Evolutionary conservation across 2,797 vertebrate species (phyloP), one percentile per base, ranked within the genome.

Genomic region (Ciconia nigra): DNA sequence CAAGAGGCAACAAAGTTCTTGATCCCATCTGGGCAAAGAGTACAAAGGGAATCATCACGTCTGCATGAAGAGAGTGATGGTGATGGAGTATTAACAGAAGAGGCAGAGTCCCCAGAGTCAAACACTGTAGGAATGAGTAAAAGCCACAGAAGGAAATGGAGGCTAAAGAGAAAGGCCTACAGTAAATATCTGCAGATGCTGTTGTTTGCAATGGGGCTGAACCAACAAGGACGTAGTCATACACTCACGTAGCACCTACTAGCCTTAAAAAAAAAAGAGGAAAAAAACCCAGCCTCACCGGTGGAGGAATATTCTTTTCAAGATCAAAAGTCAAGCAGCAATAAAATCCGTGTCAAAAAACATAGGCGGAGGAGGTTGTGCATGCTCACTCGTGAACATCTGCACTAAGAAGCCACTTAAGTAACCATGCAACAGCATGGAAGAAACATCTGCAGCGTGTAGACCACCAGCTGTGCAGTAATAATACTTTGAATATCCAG

Each of bases 391-490:
- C 6, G 6, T 71, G 94, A 97, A 96, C 96, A 98, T 98, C 96
- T 97, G 97, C 93, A 90, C 93, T 74, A 90, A 84, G 95, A 96
- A 97, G 91, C 90, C 80, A 93, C 90, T 95, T 94, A 95, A 95
- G 88, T 96, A 96, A 97, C 92, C 86, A 88, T 92, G 91, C 96
- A 97, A 95, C 61, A 88, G 93, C 95, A 96, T 95, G 91, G 92
- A 90, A 96, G 91, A 89, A 97, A 97, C 97, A 97, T 98, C 94
- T 97, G 97, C 93, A 96, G 90, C 7, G n/a, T 86, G 94, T 63
- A 94, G 97, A 97, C 97, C 97, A 98, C 97, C 96, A 92, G 93
- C 96, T 97, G 95, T 96, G 96, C 80, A 96, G 93, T 79, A 95
- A 92, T 97, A 97, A 90, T 93, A 89, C 96, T 94, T 92, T 63